phyloP scores from a whole-genome alignment of 2,888 invertebrate genomes.

The Athrips mouffetella region DNA sequence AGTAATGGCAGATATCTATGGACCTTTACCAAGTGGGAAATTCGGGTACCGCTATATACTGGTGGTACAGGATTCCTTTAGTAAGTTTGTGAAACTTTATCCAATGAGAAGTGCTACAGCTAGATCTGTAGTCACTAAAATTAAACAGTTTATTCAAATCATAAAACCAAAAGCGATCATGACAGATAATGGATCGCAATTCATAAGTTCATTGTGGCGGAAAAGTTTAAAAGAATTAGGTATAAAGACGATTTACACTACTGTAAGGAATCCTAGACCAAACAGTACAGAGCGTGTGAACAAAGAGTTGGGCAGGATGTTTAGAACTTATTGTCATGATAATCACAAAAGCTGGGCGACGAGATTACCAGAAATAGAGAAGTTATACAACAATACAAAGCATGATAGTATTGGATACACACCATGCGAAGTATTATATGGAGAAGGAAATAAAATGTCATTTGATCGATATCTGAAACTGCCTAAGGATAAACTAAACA shows the following conservation, averaged over 20 bases:
- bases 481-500: not conserved
- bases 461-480: not conserved
- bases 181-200: slow-evolving; percentile 24
- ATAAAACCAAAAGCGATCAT: slow-evolving; percentile 21
- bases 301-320: too few species aligned
- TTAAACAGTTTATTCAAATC: slow-evolving; percentile 18
- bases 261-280: slow-evolving; percentile 15
- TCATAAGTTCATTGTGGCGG: slow-evolving; percentile 14
- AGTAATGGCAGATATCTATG: slow-evolving; percentile 28
- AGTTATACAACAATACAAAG: not conserved
- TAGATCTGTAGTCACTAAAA: slow-evolving; percentile 17
- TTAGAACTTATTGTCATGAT: too few species aligned
- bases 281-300: too few species aligned
- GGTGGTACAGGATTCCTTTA: slow-evolving; percentile 25
- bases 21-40: slow-evolving; percentile 19
- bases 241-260: slow-evolving; percentile 12
- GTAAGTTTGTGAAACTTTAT: slow-evolving; percentile 23
- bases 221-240: not conserved
- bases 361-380: not conserved
- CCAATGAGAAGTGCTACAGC: slow-evolving; percentile 12
- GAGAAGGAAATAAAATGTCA: not conserved
- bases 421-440: too few species aligned
- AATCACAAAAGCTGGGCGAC: not conserved
- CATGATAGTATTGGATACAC: not conserved
- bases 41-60: slow-evolving; percentile 24